Base-by-base conservation (phyloP, 2,797 vertebrate species). In the Centropyge bicolor region DNA sequence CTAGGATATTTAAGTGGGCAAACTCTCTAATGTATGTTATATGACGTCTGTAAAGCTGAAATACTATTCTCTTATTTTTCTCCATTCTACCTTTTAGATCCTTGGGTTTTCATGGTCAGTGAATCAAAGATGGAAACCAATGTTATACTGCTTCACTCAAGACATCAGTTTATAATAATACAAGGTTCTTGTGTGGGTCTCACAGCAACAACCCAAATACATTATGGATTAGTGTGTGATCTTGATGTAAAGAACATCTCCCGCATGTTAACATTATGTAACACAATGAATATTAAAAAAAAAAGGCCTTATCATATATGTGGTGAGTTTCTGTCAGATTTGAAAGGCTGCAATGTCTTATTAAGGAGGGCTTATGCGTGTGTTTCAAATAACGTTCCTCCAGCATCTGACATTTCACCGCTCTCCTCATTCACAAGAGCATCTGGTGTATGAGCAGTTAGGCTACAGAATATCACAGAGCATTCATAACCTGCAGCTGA, bases 191-290 rank as follows among this genome's bases (percentile, higher is more conserved):
- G 51, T 27, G 54, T 49, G 6, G 19, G 13, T 5, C 43, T 51
- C 51, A 60, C 45, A 38, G 9, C 52, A 49, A 49, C 31, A 41
- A 38, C 46, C 55, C 27, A 46, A n/a, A 66, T 62, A 59, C 22
- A 70, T 35, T 16, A 54, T 48, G 40, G 60, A 78, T 75, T 35
- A 43, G 22, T 65, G 51, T 63, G 70, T 9, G 40, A 70, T 74
- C 55, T 10, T 49, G 7, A 66, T 65, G 16, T 65, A 27, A 70
- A 38, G 17, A 70, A 64, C 61, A 35, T 19, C 27, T 27, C 24
- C n/a, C 24, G 14, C 38, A 49, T 49, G 38, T 20, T 64, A 13
- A 14, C 40, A 36, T 61, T 40, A 61, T 61, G 19, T 36, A 36
- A 59, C 45, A 5, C 9, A 7, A 14, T 22, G 35, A 12, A 60